Conservation (phyloP, 2,113 vertebrate genomes). For the Muscicapa adusta region DNA sequence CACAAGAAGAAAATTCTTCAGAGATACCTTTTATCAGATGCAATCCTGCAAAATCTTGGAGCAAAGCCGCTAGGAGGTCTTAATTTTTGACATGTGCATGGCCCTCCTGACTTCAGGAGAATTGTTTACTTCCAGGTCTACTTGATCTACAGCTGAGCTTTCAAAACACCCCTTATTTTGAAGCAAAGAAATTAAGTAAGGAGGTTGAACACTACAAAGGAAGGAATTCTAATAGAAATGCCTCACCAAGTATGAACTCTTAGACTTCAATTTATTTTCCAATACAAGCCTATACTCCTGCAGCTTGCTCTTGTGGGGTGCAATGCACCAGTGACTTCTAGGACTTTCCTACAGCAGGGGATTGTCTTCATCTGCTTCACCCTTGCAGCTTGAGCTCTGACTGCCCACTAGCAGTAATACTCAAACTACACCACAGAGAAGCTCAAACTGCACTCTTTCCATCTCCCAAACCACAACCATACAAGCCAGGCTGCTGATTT, state of each 20-base stretch:
- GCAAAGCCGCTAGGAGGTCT: not conserved
- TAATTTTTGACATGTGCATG: not conserved
- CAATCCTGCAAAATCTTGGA: not conserved
- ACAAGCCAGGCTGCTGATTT: not conserved
- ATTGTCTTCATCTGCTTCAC: not conserved
- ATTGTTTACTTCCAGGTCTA: not conserved
- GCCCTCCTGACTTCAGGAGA: not conserved
- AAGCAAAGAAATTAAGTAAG: not conserved
- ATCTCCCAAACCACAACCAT: not conserved
- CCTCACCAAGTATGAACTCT: not conserved
- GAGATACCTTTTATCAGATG: accelerated
- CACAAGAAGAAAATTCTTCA: not conserved
- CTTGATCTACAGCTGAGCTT: not conserved
- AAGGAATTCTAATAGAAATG: not conserved
- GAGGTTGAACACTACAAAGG: not conserved
- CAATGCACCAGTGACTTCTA: not conserved
- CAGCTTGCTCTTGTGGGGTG: not conserved
- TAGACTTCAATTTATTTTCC: slow-evolving; percentile 2
- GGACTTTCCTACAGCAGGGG: not conserved
- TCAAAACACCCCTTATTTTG: not conserved
- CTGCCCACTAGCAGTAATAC: not conserved
- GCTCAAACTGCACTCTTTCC: not conserved
- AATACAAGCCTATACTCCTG: not conserved
- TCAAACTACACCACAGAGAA: not conserved
- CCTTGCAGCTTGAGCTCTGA: not conserved